phyloP scores from a whole-genome alignment of 2,113 vertebrate species.

The Epinephelus fuscoguttatus region DNA sequence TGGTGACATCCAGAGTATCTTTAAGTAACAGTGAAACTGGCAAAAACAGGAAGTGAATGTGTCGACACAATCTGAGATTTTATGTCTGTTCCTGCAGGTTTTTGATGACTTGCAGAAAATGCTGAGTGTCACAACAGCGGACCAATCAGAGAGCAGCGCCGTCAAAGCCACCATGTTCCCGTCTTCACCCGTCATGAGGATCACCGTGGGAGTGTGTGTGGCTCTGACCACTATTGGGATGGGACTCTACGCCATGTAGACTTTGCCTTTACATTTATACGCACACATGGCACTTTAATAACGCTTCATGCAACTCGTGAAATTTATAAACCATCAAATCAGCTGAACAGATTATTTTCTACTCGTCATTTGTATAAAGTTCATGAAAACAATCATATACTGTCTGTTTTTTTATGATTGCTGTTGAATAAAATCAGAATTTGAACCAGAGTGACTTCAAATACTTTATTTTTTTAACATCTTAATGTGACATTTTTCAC shows the following conservation, averaged over 20 bases:
- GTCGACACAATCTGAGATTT: neutral
- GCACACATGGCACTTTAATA: conserved; percentile 54
- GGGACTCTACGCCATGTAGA: conserved; percentile 69
- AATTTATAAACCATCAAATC: neutral
- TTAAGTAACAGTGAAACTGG: neutral
- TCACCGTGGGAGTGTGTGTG: conserved; percentile 74
- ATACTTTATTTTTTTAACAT: conserved; percentile 45
- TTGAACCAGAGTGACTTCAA: neutral
- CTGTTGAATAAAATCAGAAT: neutral
- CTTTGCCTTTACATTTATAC: neutral
- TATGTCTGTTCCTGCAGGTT: conserved; percentile 60
- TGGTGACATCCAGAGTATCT: neutral
- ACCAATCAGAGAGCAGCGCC: neutral
- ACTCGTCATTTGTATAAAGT: conserved; percentile 4
- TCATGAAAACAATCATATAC: neutral
- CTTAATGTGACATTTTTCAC: neutral
- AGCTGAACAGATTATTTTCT: neutral
- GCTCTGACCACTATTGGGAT: conserved; percentile 72
- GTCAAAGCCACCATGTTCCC: neutral
- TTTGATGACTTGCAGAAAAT: conserved; percentile 87
- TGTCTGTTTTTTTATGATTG: neutral
- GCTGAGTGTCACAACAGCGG: conserved; percentile 64
- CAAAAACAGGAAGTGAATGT: conserved; percentile 47
- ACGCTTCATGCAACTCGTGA: too few species aligned
- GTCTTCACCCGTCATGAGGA: conserved; percentile 44